Base-by-base conservation (phyloP, 2,113 vertebrate species). In the Albula glossodonta region DNA sequence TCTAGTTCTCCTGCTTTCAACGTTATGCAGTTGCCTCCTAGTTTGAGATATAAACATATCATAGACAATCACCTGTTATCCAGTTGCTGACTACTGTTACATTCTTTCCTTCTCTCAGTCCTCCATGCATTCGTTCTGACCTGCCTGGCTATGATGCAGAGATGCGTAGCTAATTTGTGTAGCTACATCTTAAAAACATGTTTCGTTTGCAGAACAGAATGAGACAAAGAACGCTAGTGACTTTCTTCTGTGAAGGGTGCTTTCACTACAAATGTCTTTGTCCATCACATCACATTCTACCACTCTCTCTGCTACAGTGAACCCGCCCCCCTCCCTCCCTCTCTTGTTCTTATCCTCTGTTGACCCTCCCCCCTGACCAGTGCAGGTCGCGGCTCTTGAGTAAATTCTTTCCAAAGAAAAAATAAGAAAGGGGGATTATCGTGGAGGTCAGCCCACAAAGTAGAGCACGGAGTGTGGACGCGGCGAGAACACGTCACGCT, bases 261-360 rank as follows among this genome's bases (percentile, higher is more conserved):
- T 70, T 70, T n/a, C 63, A 70, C 17, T n/a, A 5, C 1, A 70
- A 70, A 12, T 12, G 17, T 19, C 11, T 63, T 17, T 17, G 60
- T 17, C 17, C 60, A 4, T 17, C 60, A 17, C 17, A 13, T 63
- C 15, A 17, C 60, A 63, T 19, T 17, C 60, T 17, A 1, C 17
- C 60, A 17, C 60, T 63, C 60, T 63, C 15, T 19, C 17, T 63
- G 15, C 17, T 63, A 17, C 87, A 84, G 78, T 70, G n/a, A 85
- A 80, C 82, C 60, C 60, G 5, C 63, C 19, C 63, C 63, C 51
- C 41, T 49, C 78, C 41, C 78, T 6, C 84, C 81, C 22, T 9
- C 31, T n/a, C 87, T 88, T 89, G 87, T 89, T 88, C 87, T 89
- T 93, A 91, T 92, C 74, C 90, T 92, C 88, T 87, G 91, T 87